Evolutionary conservation across 2,797 vertebrate genomes (phyloP), one percentile per base, ranked within the genome.

Genomic region (Gallinago stenura): DNA sequence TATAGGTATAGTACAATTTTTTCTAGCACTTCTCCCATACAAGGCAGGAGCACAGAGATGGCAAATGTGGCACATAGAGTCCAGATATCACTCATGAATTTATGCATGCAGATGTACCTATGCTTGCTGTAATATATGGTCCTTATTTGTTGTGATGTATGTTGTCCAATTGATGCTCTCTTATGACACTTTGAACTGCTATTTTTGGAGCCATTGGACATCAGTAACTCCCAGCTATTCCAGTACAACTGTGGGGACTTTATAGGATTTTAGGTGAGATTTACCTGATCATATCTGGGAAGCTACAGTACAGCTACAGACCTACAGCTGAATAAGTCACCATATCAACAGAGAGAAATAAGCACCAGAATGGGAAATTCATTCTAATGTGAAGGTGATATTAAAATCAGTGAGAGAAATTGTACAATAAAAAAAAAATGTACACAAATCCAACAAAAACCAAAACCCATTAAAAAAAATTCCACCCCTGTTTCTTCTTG

Each of bases 11-110:
- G 18, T 19, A 60, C 3, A 46, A 51, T 15, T 69, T 69, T 31
- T 45, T 76, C 19, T 37, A 54, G 9, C 8, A 50, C 12, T 79
- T 92, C 75, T 84, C 6, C 33, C 6, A 2, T 26, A 41, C 0
- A 0, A 58, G 24, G 13, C 15, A 2, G 0, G 51, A 91, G 18
- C 26, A 60, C 33, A 65, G 72, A 75, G 3, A 9, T 26, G 10
- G 19, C 22, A 78, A 58, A 77, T 2, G 0, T 24, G 8, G 6
- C 25, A 86, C 43, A 26, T 4, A 56, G 26, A 58, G 21, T 30
- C 17, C 53, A 46, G 20, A 20, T 43, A 20, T 19, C 9, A 9
- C 28, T 75, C 0, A 0, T 0, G 0, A 41, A 41, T 77, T 87
- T 71, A 31, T 64, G 12, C 14, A 43, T 2, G 7, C 8, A 71